Conservation (phyloP, 2,797 vertebrate genomes). For the Danio aesculapii region DNA sequence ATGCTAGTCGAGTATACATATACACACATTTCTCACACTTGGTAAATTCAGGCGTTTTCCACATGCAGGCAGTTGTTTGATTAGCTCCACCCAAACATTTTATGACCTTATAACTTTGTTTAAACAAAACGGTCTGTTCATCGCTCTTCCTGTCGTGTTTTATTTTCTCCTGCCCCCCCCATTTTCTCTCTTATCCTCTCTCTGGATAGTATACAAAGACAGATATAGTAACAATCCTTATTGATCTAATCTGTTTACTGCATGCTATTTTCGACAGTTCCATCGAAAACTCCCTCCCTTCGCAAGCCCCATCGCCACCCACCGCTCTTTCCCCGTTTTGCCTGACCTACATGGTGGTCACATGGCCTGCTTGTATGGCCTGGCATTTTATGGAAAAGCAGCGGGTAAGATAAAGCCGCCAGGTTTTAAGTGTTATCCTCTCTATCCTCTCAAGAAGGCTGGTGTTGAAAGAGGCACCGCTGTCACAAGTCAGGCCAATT, state of each 20-base stretch:
- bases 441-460: constrained; percentile 80
- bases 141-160: constrained; percentile 29
- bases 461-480: constrained; percentile 81
- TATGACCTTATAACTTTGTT: constrained; percentile 52
- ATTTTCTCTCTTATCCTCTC: constrained; percentile 51
- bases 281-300: constrained; percentile 67
- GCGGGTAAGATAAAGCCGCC: constrained; percentile 81
- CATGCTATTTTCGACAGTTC: constrained; percentile 83
- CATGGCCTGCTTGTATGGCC: constrained; percentile 79
- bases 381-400: constrained; percentile 84
- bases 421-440: constrained; percentile 81
- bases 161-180: not conserved
- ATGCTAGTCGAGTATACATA: constrained; percentile 18
- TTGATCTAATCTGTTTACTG: constrained; percentile 83
- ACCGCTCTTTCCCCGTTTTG: constrained; percentile 74
- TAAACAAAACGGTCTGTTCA: constrained; percentile 52
- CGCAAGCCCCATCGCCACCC: constrained; percentile 56
- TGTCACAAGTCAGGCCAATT: constrained; percentile 73
- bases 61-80: constrained; percentile 51
- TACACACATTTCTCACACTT: constrained; percentile 46
- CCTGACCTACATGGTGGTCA: constrained; percentile 85
- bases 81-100: constrained; percentile 51
- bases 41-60: constrained; percentile 47
- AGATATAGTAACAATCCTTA: constrained; percentile 75
- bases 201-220: constrained; percentile 57